phyloP scores from a whole-genome alignment of 2,888 invertebrate species.

The Beris chalybata region DNA sequence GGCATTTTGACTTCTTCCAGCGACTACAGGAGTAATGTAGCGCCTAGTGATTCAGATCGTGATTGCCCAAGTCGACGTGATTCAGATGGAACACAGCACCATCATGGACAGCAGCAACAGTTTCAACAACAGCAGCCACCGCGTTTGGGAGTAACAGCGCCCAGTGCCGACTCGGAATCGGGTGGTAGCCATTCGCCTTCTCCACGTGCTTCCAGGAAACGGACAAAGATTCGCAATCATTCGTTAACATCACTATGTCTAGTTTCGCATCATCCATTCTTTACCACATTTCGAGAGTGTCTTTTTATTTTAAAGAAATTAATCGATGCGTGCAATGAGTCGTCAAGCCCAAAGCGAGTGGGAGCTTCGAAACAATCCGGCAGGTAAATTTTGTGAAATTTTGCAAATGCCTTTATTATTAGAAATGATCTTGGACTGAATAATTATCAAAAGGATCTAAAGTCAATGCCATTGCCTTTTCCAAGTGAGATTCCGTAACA shows the following conservation, averaged over 20 bases:
- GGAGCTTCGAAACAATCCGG: conserved; percentile 85
- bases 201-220: conserved; percentile 76
- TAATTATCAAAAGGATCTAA: too few relatives aligned
- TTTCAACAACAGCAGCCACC: conserved; percentile 56
- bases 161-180: conserved; percentile 79
- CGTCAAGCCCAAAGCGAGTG: conserved; percentile 82
- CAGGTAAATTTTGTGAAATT: conserved; percentile 62
- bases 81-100: conserved; percentile 60
- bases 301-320: conserved; percentile 92
- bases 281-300: conserved; percentile 97
- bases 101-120: conserved; percentile 43
- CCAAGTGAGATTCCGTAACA: not conserved
- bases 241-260: conserved; percentile 96
- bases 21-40: conserved; percentile 90
- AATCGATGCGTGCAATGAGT: conserved; percentile 97
- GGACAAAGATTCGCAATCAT: conserved; percentile 85
- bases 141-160: conserved; percentile 66
- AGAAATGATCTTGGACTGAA: too few relatives aligned
- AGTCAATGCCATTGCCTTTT: not conserved
- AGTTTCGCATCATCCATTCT: conserved; percentile 98
- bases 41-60: conserved; percentile 86
- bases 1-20: conserved; percentile 64
- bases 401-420: too few relatives aligned
- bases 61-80: conserved; percentile 77
- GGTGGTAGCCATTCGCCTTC: conserved; percentile 87